Percentiles rank a stretch among this genome's conserved stretches.
These are phyloP conservation scores for Columba livia DNA, from an alignment of 2,113 vertebrate species.

Conservation along the genomic window DNA sequence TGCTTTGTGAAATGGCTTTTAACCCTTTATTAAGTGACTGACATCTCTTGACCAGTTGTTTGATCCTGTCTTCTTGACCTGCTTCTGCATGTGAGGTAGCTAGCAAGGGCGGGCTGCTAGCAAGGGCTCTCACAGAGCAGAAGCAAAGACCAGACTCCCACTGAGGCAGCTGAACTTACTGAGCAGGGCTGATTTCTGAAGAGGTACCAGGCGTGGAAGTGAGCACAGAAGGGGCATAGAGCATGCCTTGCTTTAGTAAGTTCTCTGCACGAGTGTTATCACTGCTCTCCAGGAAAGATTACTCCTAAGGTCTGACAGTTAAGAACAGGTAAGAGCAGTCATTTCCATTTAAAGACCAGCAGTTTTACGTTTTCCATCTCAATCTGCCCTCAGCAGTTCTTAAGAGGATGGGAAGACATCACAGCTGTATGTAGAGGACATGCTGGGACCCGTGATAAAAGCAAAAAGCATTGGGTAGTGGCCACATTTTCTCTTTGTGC, in stretches of 20 bases:
- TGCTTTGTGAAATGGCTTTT: neutral
- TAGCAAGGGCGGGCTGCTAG: neutral
- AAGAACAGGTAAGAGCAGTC: neutral
- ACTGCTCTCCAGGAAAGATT: neutral
- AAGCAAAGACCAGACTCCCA: neutral
- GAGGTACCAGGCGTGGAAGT: neutral
- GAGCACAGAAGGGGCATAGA: neutral
- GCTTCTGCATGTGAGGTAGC: fast-evolving
- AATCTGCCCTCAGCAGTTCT: neutral
- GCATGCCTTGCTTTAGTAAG: neutral
- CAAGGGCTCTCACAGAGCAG: neutral
- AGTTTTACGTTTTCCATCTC: neutral
- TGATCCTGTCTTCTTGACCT: neutral
- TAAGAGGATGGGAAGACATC: neutral
- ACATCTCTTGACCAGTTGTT: neutral
- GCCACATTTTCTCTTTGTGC: neutral
- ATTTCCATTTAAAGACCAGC: neutral
- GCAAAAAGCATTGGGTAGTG: neutral
- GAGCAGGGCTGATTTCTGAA: neutral
- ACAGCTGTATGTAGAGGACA: neutral
- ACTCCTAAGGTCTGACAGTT: neutral
- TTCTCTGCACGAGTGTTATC: fast-evolving
- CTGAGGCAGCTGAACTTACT: neutral
- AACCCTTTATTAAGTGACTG: neutral
- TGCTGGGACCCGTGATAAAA: neutral